A percentile compares a stretch with the other conserved stretches of the same genome.
Evolutionary conservation across 2,113 vertebrate genomes (phyloP).

Genomic region (Rissa tridactyla): DNA sequence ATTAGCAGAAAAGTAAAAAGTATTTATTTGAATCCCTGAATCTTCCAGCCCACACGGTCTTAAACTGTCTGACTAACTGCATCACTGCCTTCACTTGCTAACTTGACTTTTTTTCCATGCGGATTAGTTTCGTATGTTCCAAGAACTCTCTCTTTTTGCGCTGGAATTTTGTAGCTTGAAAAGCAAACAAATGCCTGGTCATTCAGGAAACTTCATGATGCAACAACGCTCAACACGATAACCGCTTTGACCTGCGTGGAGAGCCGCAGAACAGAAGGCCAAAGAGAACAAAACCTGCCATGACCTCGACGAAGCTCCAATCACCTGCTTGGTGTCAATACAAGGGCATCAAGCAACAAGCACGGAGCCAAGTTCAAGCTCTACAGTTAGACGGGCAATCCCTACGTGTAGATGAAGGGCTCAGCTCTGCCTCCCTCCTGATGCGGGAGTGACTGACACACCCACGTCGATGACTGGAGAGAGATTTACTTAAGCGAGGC

Average conservation of each 20-base stretch:
- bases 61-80: background rate
- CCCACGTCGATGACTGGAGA: slow-evolving; percentile 28
- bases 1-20: slow-evolving; percentile 32
- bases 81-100: background rate
- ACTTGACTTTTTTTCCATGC: background rate
- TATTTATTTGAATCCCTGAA: slow-evolving; percentile 7
- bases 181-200: background rate
- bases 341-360: background rate
- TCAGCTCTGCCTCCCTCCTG: background rate
- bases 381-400: slow-evolving; percentile 16
- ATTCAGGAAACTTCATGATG: background rate
- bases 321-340: background rate
- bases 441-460: background rate
- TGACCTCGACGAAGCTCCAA: slow-evolving; percentile 10
- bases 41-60: background rate
- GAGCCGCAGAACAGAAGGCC: background rate
- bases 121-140: background rate
- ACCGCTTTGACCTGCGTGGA: background rate
- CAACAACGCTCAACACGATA: background rate
- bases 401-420: background rate
- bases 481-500: slow-evolving; percentile 33
- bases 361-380: background rate
- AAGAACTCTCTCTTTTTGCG: background rate
- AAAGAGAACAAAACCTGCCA: background rate
- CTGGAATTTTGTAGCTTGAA: background rate